Evolutionary conservation across 2,113 vertebrate species (phyloP), one percentile per base, ranked within the genome.

Genomic region (Podiceps cristatus): DNA sequence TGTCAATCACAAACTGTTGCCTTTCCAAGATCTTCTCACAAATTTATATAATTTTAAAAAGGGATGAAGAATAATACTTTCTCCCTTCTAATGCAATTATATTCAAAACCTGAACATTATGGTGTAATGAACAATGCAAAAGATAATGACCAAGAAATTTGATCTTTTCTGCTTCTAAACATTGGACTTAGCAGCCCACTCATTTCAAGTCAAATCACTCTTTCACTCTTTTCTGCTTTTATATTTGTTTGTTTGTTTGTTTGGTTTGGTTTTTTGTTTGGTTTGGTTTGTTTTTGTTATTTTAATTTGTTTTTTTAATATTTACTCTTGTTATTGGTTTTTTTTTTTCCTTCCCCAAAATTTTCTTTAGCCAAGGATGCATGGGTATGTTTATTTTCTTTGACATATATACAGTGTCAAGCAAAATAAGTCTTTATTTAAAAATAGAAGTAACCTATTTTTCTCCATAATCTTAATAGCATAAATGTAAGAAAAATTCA

Each of bases 381-480:
- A 58, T 4, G 5, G 5, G 1, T 62, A 60, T 37, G 1, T 9
- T 73, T 64, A 2, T n/a, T 69, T 86, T 24, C 3, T 49, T 62
- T 49, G n/a, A 55, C 4, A 50, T 4, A 50, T 4, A 11, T 77
- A 20, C 13, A 29, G 44, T 13, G 5, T 25, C 10, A 83, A 68
- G 4, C 2, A 73, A 68, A 83, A 25, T 5, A 56, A 81, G 6
- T 49, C 27, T 50, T 63, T 53, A 33, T 67, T 83, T 79, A 52
- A 81, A 69, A 1, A 5, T 31, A 56, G 13, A 19, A 0, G 1
- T 18, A 64, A 31, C 0, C 0, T 29, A 52, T 58, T 83, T 45
- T 3, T 5, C 5, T 5, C 2, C 2, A 9, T n/a, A 62, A 29
- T 33, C 5, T 52, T 59, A 86, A 31, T 16, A 28, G 15, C 4